These are phyloP conservation scores for Drosophila insularis DNA, from an alignment of 1,140 invertebrate genomes.

Conservation along the genomic window DNA sequence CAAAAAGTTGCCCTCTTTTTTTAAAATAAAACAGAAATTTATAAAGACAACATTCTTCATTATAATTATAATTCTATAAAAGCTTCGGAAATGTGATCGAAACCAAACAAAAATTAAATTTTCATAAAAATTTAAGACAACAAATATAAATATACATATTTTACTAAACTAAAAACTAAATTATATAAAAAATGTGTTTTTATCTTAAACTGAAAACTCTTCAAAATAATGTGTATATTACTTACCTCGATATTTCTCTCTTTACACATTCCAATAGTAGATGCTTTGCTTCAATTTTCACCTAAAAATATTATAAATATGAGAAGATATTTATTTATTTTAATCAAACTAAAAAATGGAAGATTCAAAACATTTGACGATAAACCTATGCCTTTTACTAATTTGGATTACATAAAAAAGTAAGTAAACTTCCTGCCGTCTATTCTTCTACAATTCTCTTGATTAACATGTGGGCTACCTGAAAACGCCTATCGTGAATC, in stretches of 20 bases:
- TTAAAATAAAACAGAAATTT: background rate
- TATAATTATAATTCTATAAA: background rate
- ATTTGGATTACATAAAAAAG: constrained; percentile 52
- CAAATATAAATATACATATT: constrained; percentile 55
- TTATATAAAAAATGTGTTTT: background rate
- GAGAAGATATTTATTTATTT: constrained; percentile 27
- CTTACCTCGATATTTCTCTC: background rate
- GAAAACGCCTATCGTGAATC: background rate
- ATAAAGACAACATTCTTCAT: constrained; percentile 3
- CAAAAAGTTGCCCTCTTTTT: constrained; percentile 19
- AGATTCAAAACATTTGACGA: background rate
- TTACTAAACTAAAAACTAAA: constrained; percentile 46
- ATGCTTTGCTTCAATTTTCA: constrained; percentile 30
- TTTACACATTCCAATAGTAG: background rate
- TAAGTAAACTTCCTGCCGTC: constrained; percentile 36
- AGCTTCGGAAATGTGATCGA: constrained; percentile 67
- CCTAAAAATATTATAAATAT: constrained; percentile 10
- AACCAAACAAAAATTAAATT: constrained; percentile 37
- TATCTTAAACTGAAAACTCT: background rate
- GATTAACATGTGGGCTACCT: background rate
- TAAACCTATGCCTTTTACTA: constrained; percentile 21
- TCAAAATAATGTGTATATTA: background rate
- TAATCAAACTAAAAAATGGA: constrained; percentile 16
- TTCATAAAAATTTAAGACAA: constrained; percentile 18
- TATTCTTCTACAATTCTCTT: background rate